A percentile compares a stretch with the other conserved stretches of the same genome.
Conservation (phyloP, 2,113 vertebrate genomes). For the Phoenicopterus ruber region DNA sequence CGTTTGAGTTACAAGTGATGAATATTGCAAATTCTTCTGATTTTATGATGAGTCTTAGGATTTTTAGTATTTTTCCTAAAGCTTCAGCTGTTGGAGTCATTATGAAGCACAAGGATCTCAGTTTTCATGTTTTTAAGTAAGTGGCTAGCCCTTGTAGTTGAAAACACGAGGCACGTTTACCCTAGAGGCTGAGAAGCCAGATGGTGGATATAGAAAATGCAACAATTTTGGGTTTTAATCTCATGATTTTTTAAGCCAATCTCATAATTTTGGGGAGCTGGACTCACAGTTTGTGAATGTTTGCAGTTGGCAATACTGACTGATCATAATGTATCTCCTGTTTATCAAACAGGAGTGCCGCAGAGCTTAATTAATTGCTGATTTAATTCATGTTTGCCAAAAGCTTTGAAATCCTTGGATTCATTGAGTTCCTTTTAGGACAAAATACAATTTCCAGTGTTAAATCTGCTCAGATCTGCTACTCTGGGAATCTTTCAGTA, state of each 20-base stretch:
- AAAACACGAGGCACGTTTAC: constrained; percentile 45
- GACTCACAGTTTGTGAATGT: background rate
- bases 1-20: background rate
- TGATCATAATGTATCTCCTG: constrained; percentile 33
- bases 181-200: constrained; percentile 54
- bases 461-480: constrained; percentile 23
- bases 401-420: constrained; percentile 55
- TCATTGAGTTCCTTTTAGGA: constrained; percentile 25
- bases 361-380: constrained; percentile 45
- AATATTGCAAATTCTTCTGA: background rate
- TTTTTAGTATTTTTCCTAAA: background rate
- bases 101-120: constrained; percentile 5
- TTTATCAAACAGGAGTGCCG: constrained; percentile 6
- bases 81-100: background rate
- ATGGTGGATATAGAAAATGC: constrained; percentile 63
- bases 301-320: constrained; percentile 32
- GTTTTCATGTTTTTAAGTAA: constrained; percentile 47
- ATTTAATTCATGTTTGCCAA: constrained; percentile 46
- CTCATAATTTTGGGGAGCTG: constrained; percentile 58
- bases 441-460: background rate
- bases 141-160: constrained; percentile 37
- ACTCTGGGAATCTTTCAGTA: background rate
- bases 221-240: constrained; percentile 65
- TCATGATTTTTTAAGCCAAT: constrained; percentile 53
- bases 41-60: background rate